These are phyloP conservation scores for Origma solitaria DNA, from an alignment of 2,113 vertebrate genomes.

Conservation along the genomic window DNA sequence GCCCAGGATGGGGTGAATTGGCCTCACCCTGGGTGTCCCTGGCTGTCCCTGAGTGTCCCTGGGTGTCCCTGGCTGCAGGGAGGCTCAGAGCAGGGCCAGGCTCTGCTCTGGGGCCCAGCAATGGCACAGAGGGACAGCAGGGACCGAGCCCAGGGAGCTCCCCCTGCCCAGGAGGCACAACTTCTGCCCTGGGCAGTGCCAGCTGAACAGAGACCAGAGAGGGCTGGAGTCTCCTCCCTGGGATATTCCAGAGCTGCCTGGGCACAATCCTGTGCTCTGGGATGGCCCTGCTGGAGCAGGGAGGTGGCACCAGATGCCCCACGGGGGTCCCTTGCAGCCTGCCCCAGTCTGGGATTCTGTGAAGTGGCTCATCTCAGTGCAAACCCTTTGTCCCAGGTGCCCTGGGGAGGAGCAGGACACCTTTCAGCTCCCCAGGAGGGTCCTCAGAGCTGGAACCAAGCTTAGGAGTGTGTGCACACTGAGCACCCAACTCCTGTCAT, in stretches of 20 bases:
- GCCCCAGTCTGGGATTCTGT: background rate
- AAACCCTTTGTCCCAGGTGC: background rate
- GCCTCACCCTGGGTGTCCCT: background rate
- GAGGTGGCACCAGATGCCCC: background rate
- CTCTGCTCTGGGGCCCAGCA: background rate
- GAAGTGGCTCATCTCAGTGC: background rate
- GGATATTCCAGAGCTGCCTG: background rate
- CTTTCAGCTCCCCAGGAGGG: background rate
- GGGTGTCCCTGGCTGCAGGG: no score
- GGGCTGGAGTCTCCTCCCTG: background rate
- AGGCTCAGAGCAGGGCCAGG: background rate
- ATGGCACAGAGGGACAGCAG: background rate
- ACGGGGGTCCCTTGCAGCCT: background rate
- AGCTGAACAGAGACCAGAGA: background rate
- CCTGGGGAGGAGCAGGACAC: accelerated
- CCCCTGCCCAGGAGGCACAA: background rate
- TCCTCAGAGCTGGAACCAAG: background rate
- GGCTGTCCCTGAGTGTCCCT: no score
- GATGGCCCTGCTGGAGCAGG: background rate
- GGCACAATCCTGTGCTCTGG: background rate
- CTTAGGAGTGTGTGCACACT: background rate
- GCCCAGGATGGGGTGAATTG: background rate
- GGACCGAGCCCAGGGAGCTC: background rate
- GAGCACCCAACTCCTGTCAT: accelerated
- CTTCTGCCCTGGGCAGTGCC: background rate